phyloP scores from a whole-genome alignment of 2,797 vertebrate species.

The Margarornis squamiger region DNA sequence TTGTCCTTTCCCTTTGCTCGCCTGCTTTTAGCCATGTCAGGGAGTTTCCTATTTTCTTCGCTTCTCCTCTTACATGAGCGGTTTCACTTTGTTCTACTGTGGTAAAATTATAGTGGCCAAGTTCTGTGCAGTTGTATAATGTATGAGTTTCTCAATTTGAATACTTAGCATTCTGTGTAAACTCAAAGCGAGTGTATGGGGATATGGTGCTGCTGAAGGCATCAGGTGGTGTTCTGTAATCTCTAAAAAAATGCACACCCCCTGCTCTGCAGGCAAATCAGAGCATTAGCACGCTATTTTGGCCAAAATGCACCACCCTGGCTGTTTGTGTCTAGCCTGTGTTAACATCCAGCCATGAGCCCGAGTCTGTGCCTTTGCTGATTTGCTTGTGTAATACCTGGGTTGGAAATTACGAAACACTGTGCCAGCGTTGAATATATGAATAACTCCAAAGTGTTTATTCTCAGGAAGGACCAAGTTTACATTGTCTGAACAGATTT shows the following conservation, averaged over 20 bases:
- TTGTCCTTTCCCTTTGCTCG: neutral
- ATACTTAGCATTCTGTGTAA: neutral
- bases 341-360: neutral
- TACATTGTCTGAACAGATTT: conserved; percentile 38
- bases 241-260: neutral
- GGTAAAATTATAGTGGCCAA: neutral
- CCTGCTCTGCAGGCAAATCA: neutral
- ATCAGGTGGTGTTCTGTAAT: neutral
- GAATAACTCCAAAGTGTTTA: conserved; percentile 54
- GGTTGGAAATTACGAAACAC: neutral
- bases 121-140: neutral
- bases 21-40: neutral
- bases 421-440: conserved; percentile 6
- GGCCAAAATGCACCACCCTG: neutral
- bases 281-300: neutral
- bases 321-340: neutral
- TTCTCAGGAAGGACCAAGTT: conserved; percentile 24
- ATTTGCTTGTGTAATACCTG: conserved; percentile 62
- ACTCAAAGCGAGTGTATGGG: neutral
- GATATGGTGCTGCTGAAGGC: neutral
- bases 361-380: neutral
- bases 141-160: neutral
- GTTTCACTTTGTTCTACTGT: neutral
- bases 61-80: neutral
- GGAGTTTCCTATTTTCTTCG: neutral